Evolutionary conservation across 2,797 vertebrate species (phyloP).

Genomic region (Alca torda): DNA sequence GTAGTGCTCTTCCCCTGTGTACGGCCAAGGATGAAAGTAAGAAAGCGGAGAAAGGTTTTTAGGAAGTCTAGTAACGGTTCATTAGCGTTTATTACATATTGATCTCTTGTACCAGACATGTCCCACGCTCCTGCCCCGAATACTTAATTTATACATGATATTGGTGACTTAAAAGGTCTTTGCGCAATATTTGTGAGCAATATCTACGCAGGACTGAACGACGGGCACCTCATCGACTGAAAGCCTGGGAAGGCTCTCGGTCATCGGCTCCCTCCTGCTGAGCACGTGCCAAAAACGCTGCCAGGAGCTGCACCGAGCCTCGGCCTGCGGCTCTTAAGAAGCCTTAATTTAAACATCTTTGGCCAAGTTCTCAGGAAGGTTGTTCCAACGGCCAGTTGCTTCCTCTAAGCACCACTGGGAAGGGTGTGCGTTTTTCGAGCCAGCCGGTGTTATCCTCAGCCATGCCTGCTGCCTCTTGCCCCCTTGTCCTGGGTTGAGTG

Average conservation of each 20-base stretch:
- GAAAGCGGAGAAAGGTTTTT: background rate
- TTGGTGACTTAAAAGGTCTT: background rate
- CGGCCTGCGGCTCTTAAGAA: background rate
- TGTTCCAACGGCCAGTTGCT: background rate
- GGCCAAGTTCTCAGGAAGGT: background rate
- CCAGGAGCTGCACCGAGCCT: background rate
- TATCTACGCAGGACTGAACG: background rate
- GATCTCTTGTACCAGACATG: fast-evolving
- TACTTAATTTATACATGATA: background rate
- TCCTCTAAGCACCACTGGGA: background rate
- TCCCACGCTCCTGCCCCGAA: too few species aligned
- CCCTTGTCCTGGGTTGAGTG: background rate
- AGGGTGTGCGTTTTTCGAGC: fast-evolving
- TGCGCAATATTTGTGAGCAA: background rate
- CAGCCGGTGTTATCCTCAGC: too few species aligned
- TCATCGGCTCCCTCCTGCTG: background rate
- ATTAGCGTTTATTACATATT: background rate
- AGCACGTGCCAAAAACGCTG: background rate
- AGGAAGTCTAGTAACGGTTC: background rate
- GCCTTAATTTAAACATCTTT: too few species aligned
- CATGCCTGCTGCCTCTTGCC: background rate
- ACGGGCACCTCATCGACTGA: fast-evolving
- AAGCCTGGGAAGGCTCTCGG: background rate
- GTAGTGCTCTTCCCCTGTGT: background rate
- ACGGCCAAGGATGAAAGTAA: background rate